phyloP scores from a whole-genome alignment of 2,113 vertebrate species.

The Bubo blakistoni region DNA sequence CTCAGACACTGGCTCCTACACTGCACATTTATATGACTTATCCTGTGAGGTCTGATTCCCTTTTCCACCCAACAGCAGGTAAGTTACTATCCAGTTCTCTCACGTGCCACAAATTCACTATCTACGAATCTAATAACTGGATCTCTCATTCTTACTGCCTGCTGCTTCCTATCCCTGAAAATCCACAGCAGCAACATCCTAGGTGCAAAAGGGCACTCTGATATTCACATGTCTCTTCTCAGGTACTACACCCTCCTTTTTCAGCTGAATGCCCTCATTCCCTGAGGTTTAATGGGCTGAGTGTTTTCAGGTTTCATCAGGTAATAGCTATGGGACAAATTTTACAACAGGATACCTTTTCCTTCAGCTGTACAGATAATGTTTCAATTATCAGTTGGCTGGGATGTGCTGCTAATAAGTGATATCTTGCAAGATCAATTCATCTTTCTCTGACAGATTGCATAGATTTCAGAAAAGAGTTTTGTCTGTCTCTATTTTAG shows the following conservation, averaged over 20 bases:
- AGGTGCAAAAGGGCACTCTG: neutral
- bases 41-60: neutral
- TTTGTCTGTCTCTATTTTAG: slow-evolving; percentile 7
- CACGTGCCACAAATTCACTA: neutral
- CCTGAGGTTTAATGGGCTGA: neutral
- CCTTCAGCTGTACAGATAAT: neutral
- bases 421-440: neutral
- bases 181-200: neutral
- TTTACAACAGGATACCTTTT: neutral
- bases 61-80: neutral
- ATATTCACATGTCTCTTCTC: neutral
- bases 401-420: neutral
- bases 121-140: neutral
- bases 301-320: neutral
- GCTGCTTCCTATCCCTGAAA: neutral
- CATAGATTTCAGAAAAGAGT: neutral
- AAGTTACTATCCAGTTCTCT: neutral
- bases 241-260: neutral
- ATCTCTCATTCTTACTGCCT: neutral
- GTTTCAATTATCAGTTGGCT: neutral
- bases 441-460: neutral
- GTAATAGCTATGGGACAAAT: neutral
- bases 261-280: neutral
- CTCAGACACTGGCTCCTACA: neutral
- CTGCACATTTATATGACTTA: neutral